Conservation (phyloP, 2,888 invertebrate genomes). For the Autographa pulchrina region DNA sequence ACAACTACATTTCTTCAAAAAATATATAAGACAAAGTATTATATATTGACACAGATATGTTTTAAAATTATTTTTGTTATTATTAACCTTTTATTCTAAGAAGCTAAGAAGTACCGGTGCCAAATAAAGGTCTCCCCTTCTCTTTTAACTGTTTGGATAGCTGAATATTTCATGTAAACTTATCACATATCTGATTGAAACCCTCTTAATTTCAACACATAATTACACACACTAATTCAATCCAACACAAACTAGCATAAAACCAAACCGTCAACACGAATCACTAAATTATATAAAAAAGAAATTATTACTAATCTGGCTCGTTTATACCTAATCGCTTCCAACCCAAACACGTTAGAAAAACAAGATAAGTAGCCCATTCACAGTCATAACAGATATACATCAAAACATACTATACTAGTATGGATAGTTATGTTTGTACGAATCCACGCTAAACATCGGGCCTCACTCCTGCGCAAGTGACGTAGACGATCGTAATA, state of each 20-base stretch:
- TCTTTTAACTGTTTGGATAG: too few species aligned
- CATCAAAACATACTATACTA: slow-evolving; percentile 28
- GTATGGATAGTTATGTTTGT: slow-evolving; percentile 32
- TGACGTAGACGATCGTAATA: slow-evolving; percentile 52
- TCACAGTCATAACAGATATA: slow-evolving; percentile 42
- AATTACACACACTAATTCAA: neutral
- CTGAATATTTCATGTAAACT: too few species aligned
- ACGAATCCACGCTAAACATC: slow-evolving; percentile 47
- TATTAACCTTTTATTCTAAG: too few species aligned
- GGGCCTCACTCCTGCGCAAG: slow-evolving; percentile 47
- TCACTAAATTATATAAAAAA: neutral
- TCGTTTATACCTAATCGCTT: slow-evolving; percentile 20
- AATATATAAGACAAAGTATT: too few species aligned
- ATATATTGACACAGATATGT: too few species aligned
- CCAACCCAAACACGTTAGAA: slow-evolving; percentile 27
- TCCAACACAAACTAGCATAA: neutral
- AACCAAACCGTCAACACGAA: neutral
- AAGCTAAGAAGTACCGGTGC: too few species aligned
- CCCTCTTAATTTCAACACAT: too few species aligned
- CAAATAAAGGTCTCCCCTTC: too few species aligned
- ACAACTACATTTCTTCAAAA: too few species aligned
- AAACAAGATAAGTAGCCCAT: slow-evolving; percentile 34
- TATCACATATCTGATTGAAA: too few species aligned
- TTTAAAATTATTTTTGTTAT: too few species aligned
- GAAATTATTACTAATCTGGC: neutral